These are phyloP conservation scores for Myotis findleyi DNA, from an alignment of 2,797 vertebrate genomes.

Conservation along the genomic window DNA sequence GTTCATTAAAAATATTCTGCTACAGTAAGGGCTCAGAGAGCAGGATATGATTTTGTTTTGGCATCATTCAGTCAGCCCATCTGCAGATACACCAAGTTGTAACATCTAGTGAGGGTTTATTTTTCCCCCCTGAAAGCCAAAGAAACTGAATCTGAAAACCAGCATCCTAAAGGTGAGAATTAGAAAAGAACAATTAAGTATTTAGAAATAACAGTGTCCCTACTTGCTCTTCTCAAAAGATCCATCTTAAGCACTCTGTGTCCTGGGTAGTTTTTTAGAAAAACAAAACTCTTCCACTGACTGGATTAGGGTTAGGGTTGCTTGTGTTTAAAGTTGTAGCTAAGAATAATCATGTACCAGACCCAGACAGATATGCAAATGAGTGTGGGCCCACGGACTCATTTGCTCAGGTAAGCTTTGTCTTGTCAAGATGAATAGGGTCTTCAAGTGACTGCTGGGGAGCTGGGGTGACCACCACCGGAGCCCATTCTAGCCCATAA, in stretches of 20 bases:
- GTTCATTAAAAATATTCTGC: neutral
- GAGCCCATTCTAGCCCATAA: neutral
- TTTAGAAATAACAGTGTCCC: neutral
- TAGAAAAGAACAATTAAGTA: neutral
- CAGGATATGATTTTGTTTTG: neutral
- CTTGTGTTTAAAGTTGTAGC: neutral
- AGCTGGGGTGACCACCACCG: neutral
- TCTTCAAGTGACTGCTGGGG: neutral
- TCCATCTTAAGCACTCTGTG: neutral
- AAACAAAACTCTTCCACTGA: neutral
- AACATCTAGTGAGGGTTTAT: neutral
- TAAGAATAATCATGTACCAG: neutral
- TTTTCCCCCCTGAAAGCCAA: neutral
- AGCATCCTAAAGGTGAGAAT: neutral
- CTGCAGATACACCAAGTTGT: neutral
- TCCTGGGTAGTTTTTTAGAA: constrained; percentile 46
- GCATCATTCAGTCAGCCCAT: constrained; percentile 53
- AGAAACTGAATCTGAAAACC: neutral
- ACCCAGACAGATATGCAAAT: neutral
- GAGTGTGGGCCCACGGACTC: neutral
- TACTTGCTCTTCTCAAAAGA: neutral
- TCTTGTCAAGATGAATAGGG: neutral
- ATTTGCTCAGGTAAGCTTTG: neutral
- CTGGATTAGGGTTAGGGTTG: neutral
- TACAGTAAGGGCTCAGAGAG: neutral